Evolutionary conservation across 1,140 invertebrate genomes (phyloP), one percentile per base, ranked within the genome.

Genomic region (Pogonomyrmex californicus): DNA sequence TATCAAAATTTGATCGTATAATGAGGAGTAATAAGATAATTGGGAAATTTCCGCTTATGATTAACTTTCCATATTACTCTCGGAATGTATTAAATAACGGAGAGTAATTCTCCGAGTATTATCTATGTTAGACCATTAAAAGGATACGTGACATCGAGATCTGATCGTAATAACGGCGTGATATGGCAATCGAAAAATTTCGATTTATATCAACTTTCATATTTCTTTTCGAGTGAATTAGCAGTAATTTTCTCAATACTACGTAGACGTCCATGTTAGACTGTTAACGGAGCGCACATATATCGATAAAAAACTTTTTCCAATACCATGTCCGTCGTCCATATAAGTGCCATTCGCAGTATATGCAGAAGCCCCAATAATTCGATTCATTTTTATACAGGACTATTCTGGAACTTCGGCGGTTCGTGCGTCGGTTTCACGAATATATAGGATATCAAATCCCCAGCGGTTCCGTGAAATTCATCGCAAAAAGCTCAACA

Each of bases 251-350:
- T 75, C n/a, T 36, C 41, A 73, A 44, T 75, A 62, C 66, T 60
- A 60, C 54, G n/a, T n/a, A n/a, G n/a, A n/a, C n/a, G 7, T n/a
- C n/a, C n/a, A 49, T 1, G 41, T 62, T 36, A 7, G 9, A 75
- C 58, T 4, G 56, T 83, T 75, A 73, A 75, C 41, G 30, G 3
- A 9, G 17, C 6, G 7, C 17, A 23, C 23, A 36, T 41, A 33
- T 65, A 30, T 6, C 6, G 54, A 60, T 60, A 17, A 49, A 23
- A 83, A 75, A 83, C 41, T 83, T 83, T 83, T 83, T 75, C 68
- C 79, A 60, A 83, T 83, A 75, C 2, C 36, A 30, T 47, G 38
- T 47, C 5, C 41, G 38, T 33, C 30, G 17, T 44, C n/a, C n/a
- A 41, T 71, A 33, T 44, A 60, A 23, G 30, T 75, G 56, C 12